phyloP scores from a whole-genome alignment of 92 coral and sea anemone genomes.

The Epizoanthus ramosus region DNA sequence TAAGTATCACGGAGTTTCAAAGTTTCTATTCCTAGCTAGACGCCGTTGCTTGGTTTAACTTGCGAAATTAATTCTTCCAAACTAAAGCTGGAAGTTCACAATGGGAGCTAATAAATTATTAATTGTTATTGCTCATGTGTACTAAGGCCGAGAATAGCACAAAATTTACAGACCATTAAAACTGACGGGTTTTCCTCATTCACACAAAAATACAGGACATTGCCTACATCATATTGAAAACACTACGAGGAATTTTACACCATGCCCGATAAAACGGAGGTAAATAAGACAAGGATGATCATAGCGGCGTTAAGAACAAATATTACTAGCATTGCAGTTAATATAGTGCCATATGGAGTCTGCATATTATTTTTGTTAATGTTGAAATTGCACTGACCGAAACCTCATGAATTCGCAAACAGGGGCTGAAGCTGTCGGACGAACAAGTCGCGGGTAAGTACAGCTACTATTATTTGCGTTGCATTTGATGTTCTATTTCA shows the following conservation, averaged over 20 bases:
- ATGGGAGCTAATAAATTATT: conserved; percentile 38
- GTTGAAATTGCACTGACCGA: conserved; percentile 9
- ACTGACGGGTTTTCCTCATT: conserved; percentile 19
- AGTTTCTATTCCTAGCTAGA: conserved; percentile 1
- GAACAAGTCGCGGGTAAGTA: conserved; percentile 43
- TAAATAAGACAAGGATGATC: not conserved
- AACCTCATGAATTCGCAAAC: conserved; percentile 10
- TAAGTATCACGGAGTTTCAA: conserved; percentile 8
- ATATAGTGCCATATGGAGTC: not conserved
- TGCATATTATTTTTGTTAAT: conserved; percentile 28
- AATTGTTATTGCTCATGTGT: conserved; percentile 28
- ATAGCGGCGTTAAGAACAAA: not conserved
- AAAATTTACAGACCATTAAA: conserved; percentile 24
- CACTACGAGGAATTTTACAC: not conserved
- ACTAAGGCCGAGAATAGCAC: conserved; percentile 33
- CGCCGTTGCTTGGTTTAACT: conserved; percentile 1
- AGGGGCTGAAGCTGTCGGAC: conserved; percentile 34
- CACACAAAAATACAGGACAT: conserved; percentile 6
- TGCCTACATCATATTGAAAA: not conserved
- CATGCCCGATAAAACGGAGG: conserved; percentile 44
- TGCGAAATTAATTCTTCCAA: conserved; percentile 30
- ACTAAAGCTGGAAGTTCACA: conserved; percentile 28
- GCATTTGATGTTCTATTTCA: not conserved
- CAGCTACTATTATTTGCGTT: not conserved
- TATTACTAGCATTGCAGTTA: conserved; percentile 1